Evolutionary conservation across 2,888 invertebrate species (phyloP).

Genomic region (Urechis unicinctus): DNA sequence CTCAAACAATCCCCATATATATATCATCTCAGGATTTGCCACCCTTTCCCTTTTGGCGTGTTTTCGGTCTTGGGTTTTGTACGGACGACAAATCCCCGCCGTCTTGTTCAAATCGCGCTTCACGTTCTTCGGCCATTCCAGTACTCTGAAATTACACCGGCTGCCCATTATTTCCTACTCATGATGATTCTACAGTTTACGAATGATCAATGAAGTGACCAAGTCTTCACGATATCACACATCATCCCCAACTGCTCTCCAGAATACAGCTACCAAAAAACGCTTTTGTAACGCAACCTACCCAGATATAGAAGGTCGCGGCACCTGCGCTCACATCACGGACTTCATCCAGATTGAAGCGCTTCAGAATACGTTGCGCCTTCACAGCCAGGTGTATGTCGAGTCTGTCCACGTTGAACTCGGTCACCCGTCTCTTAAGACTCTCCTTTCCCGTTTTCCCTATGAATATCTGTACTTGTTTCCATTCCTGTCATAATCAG

Average conservation of each 20-base stretch:
- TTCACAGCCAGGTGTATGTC: conserved; percentile 9
- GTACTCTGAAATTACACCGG: conserved; percentile 47
- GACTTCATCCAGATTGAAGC: conserved; percentile 24
- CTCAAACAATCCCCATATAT: too few relatives aligned
- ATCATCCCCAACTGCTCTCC: too few relatives aligned
- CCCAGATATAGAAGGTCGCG: conserved; percentile 36
- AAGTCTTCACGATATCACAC: too few relatives aligned
- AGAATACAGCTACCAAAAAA: too few relatives aligned
- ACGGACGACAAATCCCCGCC: background rate
- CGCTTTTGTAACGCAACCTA: conserved; percentile 4
- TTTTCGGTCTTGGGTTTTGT: too few relatives aligned
- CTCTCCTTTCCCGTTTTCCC: conserved; percentile 27
- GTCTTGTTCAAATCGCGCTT: background rate
- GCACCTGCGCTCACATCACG: conserved; percentile 33
- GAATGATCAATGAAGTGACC: too few relatives aligned
- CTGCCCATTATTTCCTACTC: conserved; percentile 82
- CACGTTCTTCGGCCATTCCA: background rate
- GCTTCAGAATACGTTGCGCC: conserved; percentile 16
- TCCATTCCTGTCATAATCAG: conserved; percentile 28
- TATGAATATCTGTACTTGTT: conserved; percentile 26
- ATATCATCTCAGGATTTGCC: too few relatives aligned
- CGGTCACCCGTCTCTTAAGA: conserved; percentile 18
- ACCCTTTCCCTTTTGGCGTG: too few relatives aligned
- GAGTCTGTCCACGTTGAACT: conserved; percentile 18
- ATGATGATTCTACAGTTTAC: too few relatives aligned